Conservation (phyloP, 2,113 vertebrate genomes). For the Ptilorrhoa leucosticta region DNA sequence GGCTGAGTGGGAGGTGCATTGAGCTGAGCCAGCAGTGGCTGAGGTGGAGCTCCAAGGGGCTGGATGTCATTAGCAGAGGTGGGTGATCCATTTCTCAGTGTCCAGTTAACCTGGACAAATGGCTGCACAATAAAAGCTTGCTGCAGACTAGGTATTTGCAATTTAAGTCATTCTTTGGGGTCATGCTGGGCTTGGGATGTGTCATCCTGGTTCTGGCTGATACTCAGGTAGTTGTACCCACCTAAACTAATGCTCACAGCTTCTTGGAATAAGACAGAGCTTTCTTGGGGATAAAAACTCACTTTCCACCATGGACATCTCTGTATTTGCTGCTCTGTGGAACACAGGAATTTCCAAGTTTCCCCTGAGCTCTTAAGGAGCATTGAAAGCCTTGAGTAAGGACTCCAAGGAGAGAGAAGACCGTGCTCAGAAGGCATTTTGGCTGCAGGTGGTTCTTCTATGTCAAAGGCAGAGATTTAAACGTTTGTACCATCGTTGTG, state of each 20-base stretch:
- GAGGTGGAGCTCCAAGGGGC: not conserved
- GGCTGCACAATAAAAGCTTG: not conserved
- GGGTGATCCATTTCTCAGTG: not conserved
- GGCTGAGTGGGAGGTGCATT: not conserved
- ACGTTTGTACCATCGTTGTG: accelerated
- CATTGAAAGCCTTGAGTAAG: not conserved
- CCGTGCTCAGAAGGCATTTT: not conserved
- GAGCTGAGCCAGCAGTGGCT: not conserved
- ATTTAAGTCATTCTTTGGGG: not conserved
- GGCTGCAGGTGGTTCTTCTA: not conserved
- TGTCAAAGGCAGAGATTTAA: not conserved
- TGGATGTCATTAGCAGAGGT: not conserved
- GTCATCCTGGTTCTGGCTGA: not conserved
- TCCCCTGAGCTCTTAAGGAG: not conserved
- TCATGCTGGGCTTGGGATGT: not conserved
- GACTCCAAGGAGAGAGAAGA: not conserved
- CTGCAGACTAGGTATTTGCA: not conserved
- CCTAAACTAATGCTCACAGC: not conserved
- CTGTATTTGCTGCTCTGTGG: not conserved
- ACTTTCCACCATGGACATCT: not conserved
- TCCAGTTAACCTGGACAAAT: not conserved
- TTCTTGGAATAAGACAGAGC: not conserved
- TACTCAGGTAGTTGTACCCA: not conserved
- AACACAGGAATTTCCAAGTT: not conserved
- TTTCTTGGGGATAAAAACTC: not conserved